Evolutionary conservation across 2,888 invertebrate species (phyloP).

Genomic region (Cacoxenus indagator): DNA sequence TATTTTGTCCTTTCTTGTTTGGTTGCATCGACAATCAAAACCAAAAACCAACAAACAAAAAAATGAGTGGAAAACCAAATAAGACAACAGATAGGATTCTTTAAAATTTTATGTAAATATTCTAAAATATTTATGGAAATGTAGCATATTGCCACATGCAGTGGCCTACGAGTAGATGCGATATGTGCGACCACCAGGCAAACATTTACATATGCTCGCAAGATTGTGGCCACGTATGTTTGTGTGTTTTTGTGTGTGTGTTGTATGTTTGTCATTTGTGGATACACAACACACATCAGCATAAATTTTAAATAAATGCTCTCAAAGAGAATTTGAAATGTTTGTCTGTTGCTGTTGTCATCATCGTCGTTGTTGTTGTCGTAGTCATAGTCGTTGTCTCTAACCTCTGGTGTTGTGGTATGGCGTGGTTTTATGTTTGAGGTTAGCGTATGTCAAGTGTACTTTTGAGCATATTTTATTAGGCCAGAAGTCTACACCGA

Average conservation of each 20-base stretch:
- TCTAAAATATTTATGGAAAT: conserved; percentile 65
- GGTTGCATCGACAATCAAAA: too few species aligned
- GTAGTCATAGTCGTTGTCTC: background rate
- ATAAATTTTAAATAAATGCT: conserved; percentile 60
- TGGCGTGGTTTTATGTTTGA: background rate
- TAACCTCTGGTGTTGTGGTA: background rate
- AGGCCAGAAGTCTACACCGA: background rate
- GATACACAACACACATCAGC: conserved; percentile 49
- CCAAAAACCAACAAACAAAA: too few species aligned
- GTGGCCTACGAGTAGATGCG: conserved; percentile 47
- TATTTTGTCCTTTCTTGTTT: too few species aligned
- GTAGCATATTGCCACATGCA: conserved; percentile 62
- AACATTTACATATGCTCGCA: conserved; percentile 44
- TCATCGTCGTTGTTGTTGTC: conserved; percentile 22
- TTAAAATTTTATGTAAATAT: conserved; percentile 61
- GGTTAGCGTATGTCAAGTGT: background rate
- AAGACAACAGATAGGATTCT: conserved; percentile 33
- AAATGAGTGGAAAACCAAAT: too few species aligned
- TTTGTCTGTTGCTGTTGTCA: conserved; percentile 28
- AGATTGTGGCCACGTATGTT: conserved; percentile 9
- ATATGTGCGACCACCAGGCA: conserved; percentile 22
- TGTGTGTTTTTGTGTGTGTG: conserved; percentile 24
- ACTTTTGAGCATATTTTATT: conserved; percentile 2
- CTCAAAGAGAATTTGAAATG: conserved; percentile 58
- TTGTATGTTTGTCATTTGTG: conserved; percentile 34